Conservation (phyloP, 2,113 vertebrate species). For the Microcebus lehilahytsara region DNA sequence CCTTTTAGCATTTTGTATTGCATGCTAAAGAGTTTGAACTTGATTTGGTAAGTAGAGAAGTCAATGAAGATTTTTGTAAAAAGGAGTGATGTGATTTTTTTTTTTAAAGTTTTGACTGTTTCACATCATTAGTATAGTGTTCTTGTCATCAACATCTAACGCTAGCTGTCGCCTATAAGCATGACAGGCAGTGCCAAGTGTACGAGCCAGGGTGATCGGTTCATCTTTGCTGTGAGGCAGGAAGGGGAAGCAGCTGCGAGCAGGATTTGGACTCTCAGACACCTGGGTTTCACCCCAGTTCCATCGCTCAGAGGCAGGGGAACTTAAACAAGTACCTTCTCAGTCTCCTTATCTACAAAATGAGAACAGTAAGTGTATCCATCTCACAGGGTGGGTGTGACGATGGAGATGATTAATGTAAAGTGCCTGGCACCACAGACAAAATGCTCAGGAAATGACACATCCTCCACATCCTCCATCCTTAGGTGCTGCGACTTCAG, state of each 20-base stretch:
- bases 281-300: neutral
- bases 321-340: neutral
- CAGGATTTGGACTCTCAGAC: neutral
- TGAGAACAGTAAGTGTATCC: neutral
- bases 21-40: neutral
- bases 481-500: rapidly evolving
- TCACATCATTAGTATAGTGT: neutral
- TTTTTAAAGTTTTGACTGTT: neutral
- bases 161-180: neutral
- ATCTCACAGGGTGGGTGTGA: neutral
- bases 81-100: neutral
- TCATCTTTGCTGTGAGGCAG: neutral
- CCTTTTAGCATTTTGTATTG: neutral
- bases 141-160: neutral
- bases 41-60: conserved; percentile 22
- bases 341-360: neutral
- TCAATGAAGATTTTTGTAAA: neutral
- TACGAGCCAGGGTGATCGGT: neutral
- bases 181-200: neutral
- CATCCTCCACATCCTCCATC: neutral
- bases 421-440: neutral
- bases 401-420: neutral
- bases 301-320: neutral
- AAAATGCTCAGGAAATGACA: neutral
- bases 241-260: neutral